Conservation (phyloP, 2,113 vertebrate genomes). For the Zeus faber region DNA sequence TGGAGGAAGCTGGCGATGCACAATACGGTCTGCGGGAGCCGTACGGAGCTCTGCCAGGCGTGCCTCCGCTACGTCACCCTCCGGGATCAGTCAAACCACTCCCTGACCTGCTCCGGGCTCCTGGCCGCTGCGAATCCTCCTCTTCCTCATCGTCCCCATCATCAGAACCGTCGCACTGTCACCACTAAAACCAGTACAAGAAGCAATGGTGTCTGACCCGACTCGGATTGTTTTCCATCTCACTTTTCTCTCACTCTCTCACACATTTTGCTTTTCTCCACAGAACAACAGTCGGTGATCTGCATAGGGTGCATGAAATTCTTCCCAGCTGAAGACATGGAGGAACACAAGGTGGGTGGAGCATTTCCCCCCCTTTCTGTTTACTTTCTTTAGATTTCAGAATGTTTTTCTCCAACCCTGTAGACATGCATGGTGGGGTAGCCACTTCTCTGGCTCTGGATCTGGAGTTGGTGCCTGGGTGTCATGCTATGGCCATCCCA, state of each 20-base stretch:
- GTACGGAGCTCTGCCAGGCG: constrained; percentile 66
- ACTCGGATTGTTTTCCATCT: background rate
- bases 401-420: too few relatives aligned
- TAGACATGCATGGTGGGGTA: too few relatives aligned
- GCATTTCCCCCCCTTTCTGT: too few relatives aligned
- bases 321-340: constrained; percentile 28
- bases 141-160: background rate
- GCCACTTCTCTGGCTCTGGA: too few relatives aligned
- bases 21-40: constrained; percentile 62
- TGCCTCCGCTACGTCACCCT: constrained; percentile 68
- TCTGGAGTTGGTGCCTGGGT: too few relatives aligned
- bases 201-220: background rate
- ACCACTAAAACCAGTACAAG: background rate
- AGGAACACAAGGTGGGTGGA: constrained; percentile 46
- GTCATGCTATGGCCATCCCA: too few relatives aligned
- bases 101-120: constrained; percentile 38
- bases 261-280: background rate
- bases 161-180: background rate
- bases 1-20: constrained; percentile 64
- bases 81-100: constrained; percentile 59
- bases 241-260: background rate
- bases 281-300: constrained; percentile 4
- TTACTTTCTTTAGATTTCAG: too few relatives aligned
- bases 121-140: background rate
- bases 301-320: constrained; percentile 18